These are phyloP conservation scores for Chaetops frenatus DNA, from an alignment of 2,113 vertebrate genomes.

Conservation along the genomic window DNA sequence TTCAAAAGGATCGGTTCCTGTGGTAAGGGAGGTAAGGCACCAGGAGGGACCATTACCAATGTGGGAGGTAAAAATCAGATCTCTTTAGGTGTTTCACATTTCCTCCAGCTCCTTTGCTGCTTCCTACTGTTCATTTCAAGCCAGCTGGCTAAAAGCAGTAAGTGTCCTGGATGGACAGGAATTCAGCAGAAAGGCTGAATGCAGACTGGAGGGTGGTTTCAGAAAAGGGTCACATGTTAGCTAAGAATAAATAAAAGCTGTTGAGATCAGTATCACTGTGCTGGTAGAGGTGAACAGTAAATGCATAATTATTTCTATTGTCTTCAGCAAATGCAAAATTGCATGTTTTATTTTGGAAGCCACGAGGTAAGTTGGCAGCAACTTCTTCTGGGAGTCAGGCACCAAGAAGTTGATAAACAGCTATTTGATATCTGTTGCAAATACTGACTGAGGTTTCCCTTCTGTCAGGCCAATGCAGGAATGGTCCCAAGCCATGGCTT, in stretches of 20 bases:
- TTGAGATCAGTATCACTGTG: neutral
- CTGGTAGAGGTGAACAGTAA: neutral
- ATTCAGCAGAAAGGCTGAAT: neutral
- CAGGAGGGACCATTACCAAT: neutral
- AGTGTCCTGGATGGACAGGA: neutral
- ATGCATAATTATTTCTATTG: neutral
- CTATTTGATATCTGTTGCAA: neutral
- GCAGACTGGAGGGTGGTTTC: neutral
- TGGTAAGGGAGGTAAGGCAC: neutral
- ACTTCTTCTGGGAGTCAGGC: neutral
- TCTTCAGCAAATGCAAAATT: neutral
- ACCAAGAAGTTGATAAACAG: neutral
- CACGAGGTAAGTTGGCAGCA: neutral
- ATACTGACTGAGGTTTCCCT: neutral
- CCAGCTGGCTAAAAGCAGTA: neutral
- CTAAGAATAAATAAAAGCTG: neutral
- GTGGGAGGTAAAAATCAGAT: neutral
- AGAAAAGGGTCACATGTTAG: neutral
- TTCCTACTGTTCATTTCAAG: neutral
- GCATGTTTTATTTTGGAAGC: neutral
- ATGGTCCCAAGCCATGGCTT: conserved; percentile 86
- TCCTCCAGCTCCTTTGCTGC: neutral
- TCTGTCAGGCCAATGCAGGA: conserved; percentile 76
- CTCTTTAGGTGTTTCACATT: neutral
- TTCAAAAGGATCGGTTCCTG: neutral